Conservation (phyloP, 1,140 invertebrate genomes). For the Metopolophium dirhodum region DNA sequence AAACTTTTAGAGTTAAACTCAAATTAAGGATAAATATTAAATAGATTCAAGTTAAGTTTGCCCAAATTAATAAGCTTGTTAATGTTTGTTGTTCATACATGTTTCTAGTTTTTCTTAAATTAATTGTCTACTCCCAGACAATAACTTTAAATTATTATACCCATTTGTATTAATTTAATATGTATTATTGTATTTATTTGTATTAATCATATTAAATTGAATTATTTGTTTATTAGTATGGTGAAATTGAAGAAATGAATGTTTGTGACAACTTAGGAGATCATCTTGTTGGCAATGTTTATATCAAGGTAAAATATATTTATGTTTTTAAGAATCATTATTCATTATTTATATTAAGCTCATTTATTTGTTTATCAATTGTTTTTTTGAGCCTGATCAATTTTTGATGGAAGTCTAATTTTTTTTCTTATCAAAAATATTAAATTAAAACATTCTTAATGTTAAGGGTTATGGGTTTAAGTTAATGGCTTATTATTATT, state of each 20-base stretch:
- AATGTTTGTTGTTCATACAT: not conserved
- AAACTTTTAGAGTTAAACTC: not conserved
- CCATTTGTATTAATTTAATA: not conserved
- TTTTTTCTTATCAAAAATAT: not conserved
- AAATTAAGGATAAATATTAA: not conserved
- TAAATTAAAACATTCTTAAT: not conserved
- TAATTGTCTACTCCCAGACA: not conserved
- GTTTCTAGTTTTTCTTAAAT: not conserved
- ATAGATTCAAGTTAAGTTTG: not conserved
- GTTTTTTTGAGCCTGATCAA: not conserved
- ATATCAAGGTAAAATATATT: conserved; percentile 80
- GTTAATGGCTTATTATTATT: not conserved
- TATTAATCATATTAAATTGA: not conserved
- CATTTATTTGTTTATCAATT: not conserved
- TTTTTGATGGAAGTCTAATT: not conserved
- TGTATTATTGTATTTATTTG: not conserved
- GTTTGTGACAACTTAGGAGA: conserved; percentile 99
- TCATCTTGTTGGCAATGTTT: conserved; percentile 97
- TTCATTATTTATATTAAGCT: not conserved
- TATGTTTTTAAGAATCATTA: not conserved
- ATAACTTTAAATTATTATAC: not conserved
- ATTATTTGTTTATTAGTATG: conserved; percentile 72
- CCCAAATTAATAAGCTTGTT: not conserved
- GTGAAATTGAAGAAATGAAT: conserved; percentile 99
- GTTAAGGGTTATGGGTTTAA: no score